Conservation (phyloP, 2,888 invertebrate species). For the Metopia argyrocephala region DNA sequence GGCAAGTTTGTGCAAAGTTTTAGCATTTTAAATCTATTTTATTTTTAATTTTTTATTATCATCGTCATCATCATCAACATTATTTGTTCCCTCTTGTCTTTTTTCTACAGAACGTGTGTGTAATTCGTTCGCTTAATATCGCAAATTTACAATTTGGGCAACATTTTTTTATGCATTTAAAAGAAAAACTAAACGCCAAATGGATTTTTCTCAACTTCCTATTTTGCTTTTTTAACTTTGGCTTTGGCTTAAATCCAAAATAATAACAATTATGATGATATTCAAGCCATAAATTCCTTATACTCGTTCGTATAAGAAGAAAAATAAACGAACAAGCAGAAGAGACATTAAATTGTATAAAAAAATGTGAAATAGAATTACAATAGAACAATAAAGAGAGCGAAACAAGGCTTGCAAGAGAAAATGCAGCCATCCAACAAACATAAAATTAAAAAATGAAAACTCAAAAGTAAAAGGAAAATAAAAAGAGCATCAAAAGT, state of each 20-base stretch:
- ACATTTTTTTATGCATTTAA: constrained; percentile 31
- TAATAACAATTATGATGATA: constrained; percentile 65
- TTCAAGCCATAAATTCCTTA: constrained; percentile 64
- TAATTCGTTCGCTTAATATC: constrained; percentile 8
- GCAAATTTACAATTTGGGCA: constrained; percentile 32
- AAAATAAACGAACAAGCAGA: not conserved
- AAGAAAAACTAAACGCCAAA: constrained; percentile 48
- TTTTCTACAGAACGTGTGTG: not conserved
- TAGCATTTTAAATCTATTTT: constrained; percentile 60
- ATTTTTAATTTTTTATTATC: constrained; percentile 47
- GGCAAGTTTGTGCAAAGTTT: constrained; percentile 63
- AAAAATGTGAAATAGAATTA: too few species aligned
- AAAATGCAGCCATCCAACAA: not conserved
- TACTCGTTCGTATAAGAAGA: constrained; percentile 34
- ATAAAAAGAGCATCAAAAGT: constrained; percentile 30
- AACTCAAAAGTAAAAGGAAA: constrained; percentile 39
- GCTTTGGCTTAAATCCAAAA: constrained; percentile 63
- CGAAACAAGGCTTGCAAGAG: not conserved
- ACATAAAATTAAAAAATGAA: constrained; percentile 54
- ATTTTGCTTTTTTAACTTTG: not conserved
- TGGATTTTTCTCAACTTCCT: constrained; percentile 48
- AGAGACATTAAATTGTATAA: constrained; percentile 17
- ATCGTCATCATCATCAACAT: not conserved
- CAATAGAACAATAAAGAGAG: too few species aligned
- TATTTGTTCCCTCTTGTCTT: not conserved